phyloP scores from a whole-genome alignment of 2,888 invertebrate species.

The Andrena camellia region DNA sequence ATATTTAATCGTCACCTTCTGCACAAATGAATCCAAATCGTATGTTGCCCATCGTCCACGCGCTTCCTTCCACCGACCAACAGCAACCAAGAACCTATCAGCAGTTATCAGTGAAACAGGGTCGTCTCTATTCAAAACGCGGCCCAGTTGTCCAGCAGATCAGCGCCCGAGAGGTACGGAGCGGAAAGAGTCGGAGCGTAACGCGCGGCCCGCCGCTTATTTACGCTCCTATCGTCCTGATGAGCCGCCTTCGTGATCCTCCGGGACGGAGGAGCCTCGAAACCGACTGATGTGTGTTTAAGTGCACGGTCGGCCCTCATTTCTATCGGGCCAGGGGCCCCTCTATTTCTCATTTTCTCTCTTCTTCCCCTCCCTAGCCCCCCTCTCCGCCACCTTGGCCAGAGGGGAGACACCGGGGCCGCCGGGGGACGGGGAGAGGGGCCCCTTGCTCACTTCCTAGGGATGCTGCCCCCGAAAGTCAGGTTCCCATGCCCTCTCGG shows the following conservation, averaged over 20 bases:
- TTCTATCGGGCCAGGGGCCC: conserved; percentile 63
- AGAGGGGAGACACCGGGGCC: conserved; percentile 14
- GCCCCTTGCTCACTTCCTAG: conserved; percentile 80
- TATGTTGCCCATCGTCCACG: no score
- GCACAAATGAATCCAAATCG: no score
- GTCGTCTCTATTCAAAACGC: no score
- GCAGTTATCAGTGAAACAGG: no score
- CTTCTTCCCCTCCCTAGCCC: conserved; percentile 24
- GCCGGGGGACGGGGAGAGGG: conserved; percentile 29
- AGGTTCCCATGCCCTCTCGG: conserved; percentile 84
- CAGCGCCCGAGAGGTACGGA: background rate
- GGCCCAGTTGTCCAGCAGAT: background rate
- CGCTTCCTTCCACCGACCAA: no score
- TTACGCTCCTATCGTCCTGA: conserved; percentile 75
- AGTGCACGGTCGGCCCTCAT: conserved; percentile 46
- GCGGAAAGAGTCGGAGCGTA: conserved; percentile 2
- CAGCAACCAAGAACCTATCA: no score
- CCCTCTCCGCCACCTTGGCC: background rate
- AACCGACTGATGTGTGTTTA: conserved; percentile 57
- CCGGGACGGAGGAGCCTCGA: conserved; percentile 43
- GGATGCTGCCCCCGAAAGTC: conserved; percentile 85
- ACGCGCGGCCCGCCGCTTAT: conserved; percentile 52
- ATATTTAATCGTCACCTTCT: no score
- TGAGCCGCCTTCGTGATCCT: conserved; percentile 22
- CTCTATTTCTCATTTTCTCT: conserved; percentile 72